These are phyloP conservation scores for Scalopus aquaticus DNA, from an alignment of 2,113 vertebrate genomes.

Conservation along the genomic window DNA sequence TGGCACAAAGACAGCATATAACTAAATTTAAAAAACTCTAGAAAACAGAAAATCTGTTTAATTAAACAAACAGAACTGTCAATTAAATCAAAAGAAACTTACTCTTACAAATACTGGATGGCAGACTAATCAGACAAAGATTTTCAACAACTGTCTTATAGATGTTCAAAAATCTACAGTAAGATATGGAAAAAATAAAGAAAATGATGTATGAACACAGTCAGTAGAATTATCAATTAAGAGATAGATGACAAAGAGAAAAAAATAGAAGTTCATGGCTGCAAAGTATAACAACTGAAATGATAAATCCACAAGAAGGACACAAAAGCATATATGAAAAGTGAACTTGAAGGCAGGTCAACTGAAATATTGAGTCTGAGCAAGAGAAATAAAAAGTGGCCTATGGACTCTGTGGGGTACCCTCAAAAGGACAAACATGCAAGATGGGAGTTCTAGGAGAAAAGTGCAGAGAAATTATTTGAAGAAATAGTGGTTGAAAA, in stretches of 20 bases:
- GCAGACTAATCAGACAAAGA: background rate
- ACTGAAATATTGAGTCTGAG: background rate
- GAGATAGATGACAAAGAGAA: background rate
- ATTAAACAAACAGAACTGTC: background rate
- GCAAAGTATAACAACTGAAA: constrained; percentile 7
- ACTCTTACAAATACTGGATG: constrained; percentile 14
- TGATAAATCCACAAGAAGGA: background rate
- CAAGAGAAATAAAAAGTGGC: background rate
- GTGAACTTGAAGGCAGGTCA: background rate
- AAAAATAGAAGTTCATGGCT: background rate
- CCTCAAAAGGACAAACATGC: background rate
- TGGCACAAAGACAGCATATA: background rate
- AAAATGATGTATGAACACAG: background rate
- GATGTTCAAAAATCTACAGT: background rate
- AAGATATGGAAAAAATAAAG: background rate
- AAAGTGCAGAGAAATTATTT: background rate
- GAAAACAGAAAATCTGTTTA: background rate
- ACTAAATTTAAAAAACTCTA: background rate
- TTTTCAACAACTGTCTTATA: constrained; percentile 1
- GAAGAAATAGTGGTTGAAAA: background rate
- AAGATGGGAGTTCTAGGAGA: background rate
- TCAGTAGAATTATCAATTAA: background rate
- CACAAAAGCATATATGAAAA: background rate
- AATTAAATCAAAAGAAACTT: background rate
- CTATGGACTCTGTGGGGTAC: background rate